Conservation (phyloP, 1,140 invertebrate species). For the Plodia interpunctella region DNA sequence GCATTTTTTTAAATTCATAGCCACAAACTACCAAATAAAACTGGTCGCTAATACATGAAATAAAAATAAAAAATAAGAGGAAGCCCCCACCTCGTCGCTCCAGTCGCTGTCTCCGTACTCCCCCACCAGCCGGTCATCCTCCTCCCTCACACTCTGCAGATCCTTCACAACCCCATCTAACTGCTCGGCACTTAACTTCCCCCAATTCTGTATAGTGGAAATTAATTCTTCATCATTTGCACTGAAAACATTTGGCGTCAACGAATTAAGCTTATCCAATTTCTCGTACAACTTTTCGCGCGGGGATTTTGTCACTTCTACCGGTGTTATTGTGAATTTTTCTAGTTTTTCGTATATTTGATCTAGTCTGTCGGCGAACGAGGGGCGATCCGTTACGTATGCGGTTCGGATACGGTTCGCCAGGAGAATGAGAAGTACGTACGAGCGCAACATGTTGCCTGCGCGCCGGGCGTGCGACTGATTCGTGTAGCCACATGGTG, state of each 20-base stretch:
- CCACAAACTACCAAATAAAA: too few species aligned
- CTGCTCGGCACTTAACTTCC: constrained; percentile 43
- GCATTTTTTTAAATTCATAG: too few species aligned
- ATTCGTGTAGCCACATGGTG: constrained; percentile 18
- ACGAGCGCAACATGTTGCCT: constrained; percentile 47
- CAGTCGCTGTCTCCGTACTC: constrained; percentile 37
- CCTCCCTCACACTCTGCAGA: constrained; percentile 42
- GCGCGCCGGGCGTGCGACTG: constrained; percentile 39
- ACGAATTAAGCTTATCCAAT: constrained; percentile 46
- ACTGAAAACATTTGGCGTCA: constrained; percentile 37
- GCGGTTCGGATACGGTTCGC: constrained; percentile 37
- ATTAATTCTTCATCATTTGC: constrained; percentile 58
- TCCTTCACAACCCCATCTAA: constrained; percentile 43
- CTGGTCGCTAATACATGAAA: too few species aligned
- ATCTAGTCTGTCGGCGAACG: constrained; percentile 46
- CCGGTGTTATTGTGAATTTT: constrained; percentile 36
- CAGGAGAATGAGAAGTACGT: constrained; percentile 34
- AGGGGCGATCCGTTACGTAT: constrained; percentile 46
- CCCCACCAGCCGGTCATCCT: constrained; percentile 24
- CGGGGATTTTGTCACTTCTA: constrained; percentile 15
- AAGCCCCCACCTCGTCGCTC: constrained; percentile 56
- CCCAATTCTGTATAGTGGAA: constrained; percentile 52
- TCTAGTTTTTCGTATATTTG: constrained; percentile 55
- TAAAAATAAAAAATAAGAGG: too few species aligned
- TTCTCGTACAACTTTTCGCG: constrained; percentile 48